These are phyloP conservation scores for Urophycis tenuis DNA, from an alignment of 2,797 vertebrate genomes.

Conservation along the genomic window DNA sequence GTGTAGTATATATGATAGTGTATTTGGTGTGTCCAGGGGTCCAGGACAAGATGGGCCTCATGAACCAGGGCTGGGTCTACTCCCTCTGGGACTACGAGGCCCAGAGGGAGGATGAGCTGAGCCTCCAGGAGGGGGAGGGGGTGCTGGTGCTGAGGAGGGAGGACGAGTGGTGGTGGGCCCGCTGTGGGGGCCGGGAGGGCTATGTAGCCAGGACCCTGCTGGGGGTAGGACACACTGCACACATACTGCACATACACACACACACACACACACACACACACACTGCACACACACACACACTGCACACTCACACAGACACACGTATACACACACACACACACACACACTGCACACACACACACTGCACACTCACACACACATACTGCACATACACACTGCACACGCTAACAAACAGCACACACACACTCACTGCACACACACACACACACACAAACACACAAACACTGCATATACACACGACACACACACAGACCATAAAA, in stretches of 20 bases:
- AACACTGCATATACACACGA: background rate
- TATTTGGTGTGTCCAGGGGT: conserved; percentile 70
- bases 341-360: background rate
- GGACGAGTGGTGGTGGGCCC: conserved; percentile 92
- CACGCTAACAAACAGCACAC: background rate
- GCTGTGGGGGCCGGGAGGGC: conserved; percentile 75
- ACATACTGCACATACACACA: too few species aligned
- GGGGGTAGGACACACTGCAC: conserved; percentile 70
- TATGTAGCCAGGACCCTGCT: conserved; percentile 89
- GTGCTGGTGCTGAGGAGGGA: conserved; percentile 83
- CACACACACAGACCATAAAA: background rate
- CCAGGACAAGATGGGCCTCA: conserved; percentile 97
- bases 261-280: background rate
- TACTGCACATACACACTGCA: background rate
- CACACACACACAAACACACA: background rate
- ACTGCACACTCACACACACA: background rate
- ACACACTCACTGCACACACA: too few species aligned
- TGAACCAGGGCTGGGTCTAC: conserved; percentile 92
- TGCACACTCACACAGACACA: background rate
- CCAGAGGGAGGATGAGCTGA: too few species aligned
- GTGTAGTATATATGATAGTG: background rate
- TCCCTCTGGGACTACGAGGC: conserved; percentile 84
- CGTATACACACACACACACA: background rate
- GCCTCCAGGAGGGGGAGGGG: conserved; percentile 76
- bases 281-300: background rate